A percentile compares a stretch with the other conserved stretches of the same genome.
Evolutionary conservation across 2,113 vertebrate species (phyloP).

Genomic region (Gnathonemus echidnorhynchus): DNA sequence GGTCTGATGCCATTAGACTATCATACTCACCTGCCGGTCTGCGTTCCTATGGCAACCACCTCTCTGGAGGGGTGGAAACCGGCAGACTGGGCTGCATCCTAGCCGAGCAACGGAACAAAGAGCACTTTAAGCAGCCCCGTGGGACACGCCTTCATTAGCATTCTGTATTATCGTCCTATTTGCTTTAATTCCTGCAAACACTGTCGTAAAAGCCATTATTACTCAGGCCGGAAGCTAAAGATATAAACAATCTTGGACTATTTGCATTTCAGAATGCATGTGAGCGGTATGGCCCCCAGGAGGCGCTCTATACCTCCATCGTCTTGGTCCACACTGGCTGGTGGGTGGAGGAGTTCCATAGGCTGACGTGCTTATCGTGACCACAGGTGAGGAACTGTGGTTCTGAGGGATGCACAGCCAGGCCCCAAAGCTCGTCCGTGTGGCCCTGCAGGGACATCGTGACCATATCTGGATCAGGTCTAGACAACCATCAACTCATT

Average conservation of each 20-base stretch:
- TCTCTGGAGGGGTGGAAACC: conserved; percentile 89
- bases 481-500: neutral
- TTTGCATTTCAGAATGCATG: neutral
- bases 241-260: neutral
- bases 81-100: conserved; percentile 91
- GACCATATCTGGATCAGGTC: neutral
- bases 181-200: neutral
- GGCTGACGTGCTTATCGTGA: conserved; percentile 82
- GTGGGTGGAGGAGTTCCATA: conserved; percentile 85
- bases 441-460: conserved; percentile 68
- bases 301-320: conserved; percentile 72
- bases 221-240: neutral
- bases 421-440: conserved; percentile 93
- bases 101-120: conserved; percentile 34
- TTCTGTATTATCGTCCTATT: neutral
- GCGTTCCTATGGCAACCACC: conserved; percentile 87
- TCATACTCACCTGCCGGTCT: conserved; percentile 80
- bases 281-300: conserved; percentile 18
- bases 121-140: neutral
- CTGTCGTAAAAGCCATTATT: neutral
- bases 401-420: conserved; percentile 81
- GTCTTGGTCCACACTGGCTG: conserved; percentile 83
- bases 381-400: conserved; percentile 90
- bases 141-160: neutral
- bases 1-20: neutral